phyloP scores from a whole-genome alignment of 2,797 vertebrate species.

The Bovichtus variegatus region DNA sequence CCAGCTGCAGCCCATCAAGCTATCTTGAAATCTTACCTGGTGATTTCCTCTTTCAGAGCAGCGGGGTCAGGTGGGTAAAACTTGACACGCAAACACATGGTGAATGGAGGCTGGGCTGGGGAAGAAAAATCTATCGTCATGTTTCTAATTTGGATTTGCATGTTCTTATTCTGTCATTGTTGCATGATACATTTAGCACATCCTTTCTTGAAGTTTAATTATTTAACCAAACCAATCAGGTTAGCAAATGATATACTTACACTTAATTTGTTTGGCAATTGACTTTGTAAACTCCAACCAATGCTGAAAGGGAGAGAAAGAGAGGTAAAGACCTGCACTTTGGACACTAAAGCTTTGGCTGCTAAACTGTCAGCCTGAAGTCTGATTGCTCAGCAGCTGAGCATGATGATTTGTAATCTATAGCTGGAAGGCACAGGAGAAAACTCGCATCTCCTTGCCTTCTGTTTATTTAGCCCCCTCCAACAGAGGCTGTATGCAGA shows the following conservation, averaged over 20 bases:
- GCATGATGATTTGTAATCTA: slow-evolving; percentile 46
- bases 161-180: not conserved
- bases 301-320: slow-evolving; percentile 85
- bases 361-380: slow-evolving; percentile 38
- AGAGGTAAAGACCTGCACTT: slow-evolving; percentile 30
- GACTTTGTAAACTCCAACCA: slow-evolving; percentile 99
- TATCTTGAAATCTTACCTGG: slow-evolving; percentile 84
- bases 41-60: slow-evolving; percentile 97
- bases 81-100: slow-evolving; percentile 98
- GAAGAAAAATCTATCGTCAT: not conserved
- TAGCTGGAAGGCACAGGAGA: slow-evolving; percentile 47
- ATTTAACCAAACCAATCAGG: not conserved
- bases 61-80: slow-evolving; percentile 98
- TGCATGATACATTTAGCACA: not conserved
- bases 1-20: not conserved
- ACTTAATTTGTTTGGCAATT: slow-evolving; percentile 96
- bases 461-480: slow-evolving; percentile 53
- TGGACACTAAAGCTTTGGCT: slow-evolving; percentile 13
- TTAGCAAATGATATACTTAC: slow-evolving; percentile 86
- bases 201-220: not conserved
- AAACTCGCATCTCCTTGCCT: slow-evolving; percentile 36
- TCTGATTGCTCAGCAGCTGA: slow-evolving; percentile 57
- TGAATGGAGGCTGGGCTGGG: slow-evolving; percentile 96
- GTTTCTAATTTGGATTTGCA: not conserved
- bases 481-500: slow-evolving; percentile 30